Base-by-base conservation (phyloP, 2,797 vertebrate genomes). In the Manis javanica region DNA sequence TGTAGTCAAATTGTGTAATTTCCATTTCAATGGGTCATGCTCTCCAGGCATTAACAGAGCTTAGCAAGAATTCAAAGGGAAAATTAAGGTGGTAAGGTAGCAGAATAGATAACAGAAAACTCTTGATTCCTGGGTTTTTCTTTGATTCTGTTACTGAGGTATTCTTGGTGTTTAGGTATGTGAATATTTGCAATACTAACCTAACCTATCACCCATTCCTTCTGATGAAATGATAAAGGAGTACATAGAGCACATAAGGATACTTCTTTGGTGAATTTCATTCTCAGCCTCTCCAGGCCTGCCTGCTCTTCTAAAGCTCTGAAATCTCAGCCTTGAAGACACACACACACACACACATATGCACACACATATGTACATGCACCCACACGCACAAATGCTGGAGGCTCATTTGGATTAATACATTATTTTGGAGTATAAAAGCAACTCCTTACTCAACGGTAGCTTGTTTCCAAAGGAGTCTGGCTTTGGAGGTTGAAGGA, bases 31-130 rank as follows among this genome's bases (percentile, higher is more conserved):
- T 66, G 29, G 26, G 55, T 92, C 85, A 9, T 53, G 34, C 46
- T 87, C 7, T 91, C 46, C 53, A 79, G 51, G 4, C 15, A 90
- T 49, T 84, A 85, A 86, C 31, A 91, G 83, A 82, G 8, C 2
- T 69, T 92, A 94, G 51, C 46, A 93, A 91, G 85, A 94, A 79
- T 91, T 96, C 34, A 74, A 63, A 84, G n/a, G 55, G 63, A 94
- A 92, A 88, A 71, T 71, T 39, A 87, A 86, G 24, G 64, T 19
- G 61, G 72, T 23, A 53, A 90, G 23, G 61, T 29, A 51, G 31
- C 12, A 42, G 51, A 92, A 59, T 3, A 78, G 61, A 78, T 37
- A 51, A 4, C 4, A 59, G 81, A 59, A 63, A 63, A 88, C 2
- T 31, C 86, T 71, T 71, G 29, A 46, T 75, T 84, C 51, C 93